Conservation (phyloP, 1,140 invertebrate species). For the Leptopilina boulardi region DNA sequence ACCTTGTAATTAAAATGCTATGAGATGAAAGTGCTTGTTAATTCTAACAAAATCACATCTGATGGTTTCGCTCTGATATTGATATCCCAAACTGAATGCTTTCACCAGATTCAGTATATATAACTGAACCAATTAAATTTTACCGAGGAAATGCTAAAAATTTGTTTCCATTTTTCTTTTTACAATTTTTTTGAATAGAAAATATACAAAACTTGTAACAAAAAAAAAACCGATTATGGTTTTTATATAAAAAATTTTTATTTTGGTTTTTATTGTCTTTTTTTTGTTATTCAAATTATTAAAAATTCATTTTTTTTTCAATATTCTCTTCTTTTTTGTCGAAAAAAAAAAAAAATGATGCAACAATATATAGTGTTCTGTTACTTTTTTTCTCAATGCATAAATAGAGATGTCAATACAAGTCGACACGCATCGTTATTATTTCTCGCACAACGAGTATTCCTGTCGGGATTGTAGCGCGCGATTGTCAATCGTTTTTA, state of each 20-base stretch:
- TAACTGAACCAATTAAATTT: constrained; percentile 4
- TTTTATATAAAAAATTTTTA: too few relatives aligned
- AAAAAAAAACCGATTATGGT: too few relatives aligned
- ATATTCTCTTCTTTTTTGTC: background rate
- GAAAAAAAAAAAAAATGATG: background rate
- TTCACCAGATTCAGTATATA: constrained; percentile 11
- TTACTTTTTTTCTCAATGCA: background rate
- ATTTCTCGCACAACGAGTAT: background rate
- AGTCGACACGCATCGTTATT: constrained; percentile 16
- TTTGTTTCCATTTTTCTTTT: background rate
- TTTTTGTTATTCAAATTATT: too few relatives aligned
- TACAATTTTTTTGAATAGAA: background rate
- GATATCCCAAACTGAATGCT: constrained; percentile 3
- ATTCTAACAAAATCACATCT: constrained; percentile 19
- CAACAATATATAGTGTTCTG: background rate
- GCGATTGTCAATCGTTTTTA: constrained; percentile 1
- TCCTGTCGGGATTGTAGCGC: background rate
- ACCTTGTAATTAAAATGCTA: constrained; percentile 6
- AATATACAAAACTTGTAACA: background rate
- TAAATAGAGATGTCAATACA: constrained; percentile 17
- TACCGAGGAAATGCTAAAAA: background rate
- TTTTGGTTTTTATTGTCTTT: too few relatives aligned
- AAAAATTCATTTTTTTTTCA: too few relatives aligned
- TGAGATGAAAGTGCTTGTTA: constrained; percentile 6
- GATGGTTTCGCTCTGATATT: constrained; percentile 17